Evolutionary conservation across 2,113 vertebrate species (phyloP).

Genomic region (human (Homo sapiens)): GRCh38 chr12:32289001-32289500

Average conservation of each 20-base stretch:
- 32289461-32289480: too few species aligned
- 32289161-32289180: neutral
- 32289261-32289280: neutral
- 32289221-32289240: too few species aligned
- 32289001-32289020: neutral
- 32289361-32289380: neutral
- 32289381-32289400: too few species aligned
- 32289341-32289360: neutral
- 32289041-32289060: neutral
- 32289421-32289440: too few species aligned
- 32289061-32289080: neutral
- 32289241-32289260: neutral
- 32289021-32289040: neutral
- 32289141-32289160: neutral
- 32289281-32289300: neutral
- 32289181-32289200: neutral
- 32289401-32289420: too few species aligned
- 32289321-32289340: neutral
- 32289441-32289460: too few species aligned
- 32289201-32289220: neutral
- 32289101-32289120: neutral
- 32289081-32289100: neutral
- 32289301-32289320: neutral
- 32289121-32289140: neutral
- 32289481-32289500: too few species aligned